Evolutionary conservation across 2,888 invertebrate species (phyloP).

Genomic region (Acronicta psi): DNA sequence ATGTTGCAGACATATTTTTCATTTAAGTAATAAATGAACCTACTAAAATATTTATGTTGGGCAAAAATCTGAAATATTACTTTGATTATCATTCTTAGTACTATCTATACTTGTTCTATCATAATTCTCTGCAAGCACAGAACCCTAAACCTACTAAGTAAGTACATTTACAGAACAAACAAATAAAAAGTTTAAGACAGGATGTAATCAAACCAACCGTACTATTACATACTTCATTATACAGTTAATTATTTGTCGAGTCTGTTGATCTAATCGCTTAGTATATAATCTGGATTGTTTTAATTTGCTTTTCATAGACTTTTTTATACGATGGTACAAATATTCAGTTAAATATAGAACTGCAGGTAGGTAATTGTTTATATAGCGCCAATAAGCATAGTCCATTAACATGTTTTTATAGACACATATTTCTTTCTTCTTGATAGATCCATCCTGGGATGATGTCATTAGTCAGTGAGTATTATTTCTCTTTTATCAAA

Average conservation of each 20-base stretch:
- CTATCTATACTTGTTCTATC: no score
- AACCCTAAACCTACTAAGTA: constrained; percentile 33
- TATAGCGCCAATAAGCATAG: no score
- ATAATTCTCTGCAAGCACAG: neutral
- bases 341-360: constrained; percentile 1
- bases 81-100: no score
- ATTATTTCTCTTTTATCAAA: no score
- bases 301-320: constrained; percentile 38
- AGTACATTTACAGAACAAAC: constrained; percentile 47
- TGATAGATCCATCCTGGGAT: no score
- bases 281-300: constrained; percentile 48
- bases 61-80: neutral
- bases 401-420: no score
- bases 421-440: no score
- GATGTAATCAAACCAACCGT: constrained; percentile 52
- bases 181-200: constrained; percentile 50
- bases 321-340: constrained; percentile 8
- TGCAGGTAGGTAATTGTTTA: neutral
- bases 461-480: no score
- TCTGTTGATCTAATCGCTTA: constrained; percentile 48
- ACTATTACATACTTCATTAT: constrained; percentile 54
- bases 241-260: constrained; percentile 53
- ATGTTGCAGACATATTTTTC: no score
- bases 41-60: no score
- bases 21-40: no score